Conservation (phyloP, 2,888 invertebrate genomes). For the Volucella zonaria region DNA sequence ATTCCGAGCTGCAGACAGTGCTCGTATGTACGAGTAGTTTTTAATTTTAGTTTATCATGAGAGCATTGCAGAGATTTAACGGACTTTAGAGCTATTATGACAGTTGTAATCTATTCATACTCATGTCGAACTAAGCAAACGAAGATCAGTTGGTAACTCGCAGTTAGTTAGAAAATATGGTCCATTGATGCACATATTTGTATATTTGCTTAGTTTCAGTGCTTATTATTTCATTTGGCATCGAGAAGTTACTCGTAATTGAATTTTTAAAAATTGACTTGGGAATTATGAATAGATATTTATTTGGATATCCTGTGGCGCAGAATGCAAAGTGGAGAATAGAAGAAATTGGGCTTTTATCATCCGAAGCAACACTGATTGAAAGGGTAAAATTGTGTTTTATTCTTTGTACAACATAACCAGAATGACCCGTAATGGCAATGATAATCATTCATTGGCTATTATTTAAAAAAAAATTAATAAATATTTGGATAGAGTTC, state of each 20-base stretch:
- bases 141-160: conserved; percentile 5
- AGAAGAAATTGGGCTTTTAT: conserved; percentile 63
- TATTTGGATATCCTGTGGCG: conserved; percentile 36
- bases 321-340: not conserved
- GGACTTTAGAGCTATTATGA: not conserved
- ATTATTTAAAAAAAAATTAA: too few species aligned
- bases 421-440: not conserved
- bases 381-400: conserved; percentile 23
- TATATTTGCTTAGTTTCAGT: conserved; percentile 12
- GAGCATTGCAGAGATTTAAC: conserved; percentile 13
- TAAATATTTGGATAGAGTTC: too few species aligned
- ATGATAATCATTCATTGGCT: not conserved
- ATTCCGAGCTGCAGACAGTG: too few species aligned
- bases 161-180: conserved; percentile 19
- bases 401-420: too few species aligned
- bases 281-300: conserved; percentile 50
- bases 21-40: too few species aligned
- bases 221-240: conserved; percentile 1
- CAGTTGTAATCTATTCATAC: not conserved
- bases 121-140: not conserved
- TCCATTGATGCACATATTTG: conserved; percentile 10
- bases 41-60: not conserved
- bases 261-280: conserved; percentile 15
- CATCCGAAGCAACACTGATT: conserved; percentile 24
- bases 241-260: conserved; percentile 30